Evolutionary conservation across 2,797 vertebrate genomes (phyloP), one percentile per base, ranked within the genome.

Genomic region (Diceros bicornis): DNA sequence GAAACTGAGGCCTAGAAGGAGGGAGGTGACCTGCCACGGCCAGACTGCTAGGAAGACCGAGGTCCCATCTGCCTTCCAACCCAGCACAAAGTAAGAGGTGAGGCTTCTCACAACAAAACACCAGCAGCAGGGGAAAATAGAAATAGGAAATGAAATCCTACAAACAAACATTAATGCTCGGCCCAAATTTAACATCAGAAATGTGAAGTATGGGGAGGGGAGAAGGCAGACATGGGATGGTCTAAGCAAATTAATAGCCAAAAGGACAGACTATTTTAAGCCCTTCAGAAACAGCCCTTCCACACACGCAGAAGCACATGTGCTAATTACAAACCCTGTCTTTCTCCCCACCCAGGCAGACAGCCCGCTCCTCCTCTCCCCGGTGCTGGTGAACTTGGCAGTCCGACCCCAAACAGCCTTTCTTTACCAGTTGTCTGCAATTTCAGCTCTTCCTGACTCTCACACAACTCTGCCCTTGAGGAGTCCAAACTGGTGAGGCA

Each of bases 391-490:
- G 92, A 92, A 82, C 77, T 89, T 64, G 21, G 66, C 81, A 57
- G 34, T 8, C 57, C 66, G 5, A 91, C 72, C 44, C 50, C 18
- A 69, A 94, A 68, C 5, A 50, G 84, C 50, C 55, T 62, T 32
- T 83, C 74, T 66, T 66, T n/a, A 84, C 72, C 94, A 59, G 32
- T 27, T 44, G 32, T 75, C 75, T 87, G 59, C 86, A 71, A 72
- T 44, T 92, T 72, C 90, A 86, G 74, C 64, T 95, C 84, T 92
- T 84, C 64, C 61, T 62, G 72, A 74, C 95, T 81, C 82, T 96
- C 89, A 83, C 55, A 79, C 90, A 89, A 50, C 59, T 83, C 69
- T 84, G 91, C 74, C 81, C 27, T 20, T 3, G 16, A 96, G 27
- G 52, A 86, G 78, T 62, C 44, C 75, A 86, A 37, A 79, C 71